Base-by-base conservation (phyloP, 2,888 invertebrate genomes). In the Diloba caeruleocephala region DNA sequence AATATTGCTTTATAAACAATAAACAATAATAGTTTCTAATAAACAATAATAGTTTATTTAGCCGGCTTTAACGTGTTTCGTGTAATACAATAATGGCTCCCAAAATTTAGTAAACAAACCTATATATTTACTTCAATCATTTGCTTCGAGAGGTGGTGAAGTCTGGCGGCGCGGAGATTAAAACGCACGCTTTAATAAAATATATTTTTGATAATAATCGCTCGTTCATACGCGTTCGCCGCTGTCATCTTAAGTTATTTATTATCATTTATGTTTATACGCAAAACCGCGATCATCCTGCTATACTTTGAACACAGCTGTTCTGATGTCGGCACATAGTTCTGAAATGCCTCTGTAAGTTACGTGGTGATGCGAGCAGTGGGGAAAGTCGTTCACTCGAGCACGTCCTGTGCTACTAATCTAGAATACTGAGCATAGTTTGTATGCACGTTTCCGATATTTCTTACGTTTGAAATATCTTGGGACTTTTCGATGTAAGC, bases 361-460 rank as follows among this genome's bases (percentile, higher is more conserved):
- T 65, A 61, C 68, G 60, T 70, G 69, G 74, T 76, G 74, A 68
- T 65, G 64, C 55, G 57, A 68, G 59, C 66, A 66, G 55, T 56
- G 63, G 59, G 52, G 52, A 72, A 82, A 78, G 63, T 81, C 79
- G 76, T 76, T 78, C 78, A 80, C 73, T 77, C 77, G 73, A 77
- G 74, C 80, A 79, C 79, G 76, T 79, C 70, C 70, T 67, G 43
- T 66, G 71, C 63, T 58, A 55, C 62, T 73, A 71, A 74, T 64
- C 76, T 70, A 46, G 71, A 68, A 74, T 79, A 68, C 65, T 63
- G 71, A 73, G 69, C 72, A 66, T 64, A 70, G 52, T 66, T 69
- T 66, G 74, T 71, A 67, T 71, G 65, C 59, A 64, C 65, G 73
- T 57, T 54, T 58, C 45, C 49, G 46, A 56, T 72, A 66, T 78